These are phyloP conservation scores for Mastomys coucha DNA, from an alignment of 2,113 vertebrate genomes.

Conservation along the genomic window DNA sequence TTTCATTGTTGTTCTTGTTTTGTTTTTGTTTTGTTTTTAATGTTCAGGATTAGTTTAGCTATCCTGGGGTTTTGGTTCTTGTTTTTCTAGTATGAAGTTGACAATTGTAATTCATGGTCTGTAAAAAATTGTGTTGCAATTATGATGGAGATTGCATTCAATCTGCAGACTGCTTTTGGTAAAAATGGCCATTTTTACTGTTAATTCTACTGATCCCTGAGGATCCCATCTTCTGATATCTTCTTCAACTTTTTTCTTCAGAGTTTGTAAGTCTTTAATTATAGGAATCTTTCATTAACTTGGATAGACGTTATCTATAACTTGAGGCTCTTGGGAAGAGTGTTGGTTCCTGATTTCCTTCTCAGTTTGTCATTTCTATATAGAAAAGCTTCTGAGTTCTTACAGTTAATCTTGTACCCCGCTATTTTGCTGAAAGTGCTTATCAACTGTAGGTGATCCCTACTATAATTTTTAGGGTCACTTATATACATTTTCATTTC, in stretches of 20 bases:
- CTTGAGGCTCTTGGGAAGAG: not conserved
- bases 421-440: not conserved
- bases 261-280: too few relatives aligned
- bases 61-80: too few relatives aligned
- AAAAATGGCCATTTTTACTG: not conserved
- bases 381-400: not conserved
- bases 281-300: not conserved
- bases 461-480: not conserved
- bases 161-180: not conserved
- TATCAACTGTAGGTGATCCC: not conserved
- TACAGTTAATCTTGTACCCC: not conserved
- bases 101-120: too few relatives aligned
- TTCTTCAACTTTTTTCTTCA: not conserved
- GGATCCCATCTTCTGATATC: not conserved
- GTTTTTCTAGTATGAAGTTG: too few relatives aligned
- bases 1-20: too few relatives aligned
- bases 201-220: not conserved
- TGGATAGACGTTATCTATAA: not conserved
- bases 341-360: not conserved
- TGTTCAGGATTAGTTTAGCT: too few relatives aligned
- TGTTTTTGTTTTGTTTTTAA: too few relatives aligned
- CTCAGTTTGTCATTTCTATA: not conserved
- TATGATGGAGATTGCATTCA: not conserved
- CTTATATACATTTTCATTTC: not conserved
- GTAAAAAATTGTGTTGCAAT: too few relatives aligned